Conservation (phyloP, 1,140 invertebrate species). For the Ostrea edulis region DNA sequence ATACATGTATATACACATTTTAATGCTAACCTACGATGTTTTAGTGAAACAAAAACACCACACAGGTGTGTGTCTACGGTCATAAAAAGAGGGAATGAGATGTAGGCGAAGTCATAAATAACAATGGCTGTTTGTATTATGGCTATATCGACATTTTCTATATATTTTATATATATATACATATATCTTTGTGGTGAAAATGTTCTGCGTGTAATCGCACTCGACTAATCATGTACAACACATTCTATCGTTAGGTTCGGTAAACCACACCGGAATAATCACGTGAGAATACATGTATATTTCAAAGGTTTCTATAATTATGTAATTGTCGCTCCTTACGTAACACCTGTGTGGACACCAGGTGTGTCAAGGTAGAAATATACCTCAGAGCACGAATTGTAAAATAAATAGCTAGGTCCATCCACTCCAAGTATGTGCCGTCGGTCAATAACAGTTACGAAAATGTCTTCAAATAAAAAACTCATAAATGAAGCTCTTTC, state of each 20-base stretch:
- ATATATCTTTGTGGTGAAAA: too few species aligned
- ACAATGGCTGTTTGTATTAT: neutral
- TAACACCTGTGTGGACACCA: neutral
- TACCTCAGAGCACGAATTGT: too few species aligned
- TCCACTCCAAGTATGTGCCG: too few species aligned
- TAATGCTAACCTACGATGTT: too few species aligned
- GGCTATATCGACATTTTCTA: neutral
- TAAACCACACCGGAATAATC: neutral
- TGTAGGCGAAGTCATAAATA: neutral
- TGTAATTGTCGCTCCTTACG: neutral
- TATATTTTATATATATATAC: neutral
- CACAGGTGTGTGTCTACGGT: neutral
- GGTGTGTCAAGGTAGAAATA: too few species aligned
- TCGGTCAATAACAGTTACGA: too few species aligned
- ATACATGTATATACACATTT: too few species aligned
- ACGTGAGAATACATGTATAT: neutral
- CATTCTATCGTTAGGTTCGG: neutral
- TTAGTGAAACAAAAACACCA: neutral
- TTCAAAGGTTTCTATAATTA: neutral
- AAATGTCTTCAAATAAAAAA: too few species aligned
- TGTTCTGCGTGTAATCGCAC: neutral
- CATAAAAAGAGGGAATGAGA: neutral
- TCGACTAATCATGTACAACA: neutral
- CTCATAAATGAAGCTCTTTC: too few species aligned
- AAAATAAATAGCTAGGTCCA: too few species aligned